Percentiles rank a stretch among this genome's conserved stretches.
Evolutionary conservation across 2,113 vertebrate genomes (phyloP).

Genomic region (Stictonetta naevosa): DNA sequence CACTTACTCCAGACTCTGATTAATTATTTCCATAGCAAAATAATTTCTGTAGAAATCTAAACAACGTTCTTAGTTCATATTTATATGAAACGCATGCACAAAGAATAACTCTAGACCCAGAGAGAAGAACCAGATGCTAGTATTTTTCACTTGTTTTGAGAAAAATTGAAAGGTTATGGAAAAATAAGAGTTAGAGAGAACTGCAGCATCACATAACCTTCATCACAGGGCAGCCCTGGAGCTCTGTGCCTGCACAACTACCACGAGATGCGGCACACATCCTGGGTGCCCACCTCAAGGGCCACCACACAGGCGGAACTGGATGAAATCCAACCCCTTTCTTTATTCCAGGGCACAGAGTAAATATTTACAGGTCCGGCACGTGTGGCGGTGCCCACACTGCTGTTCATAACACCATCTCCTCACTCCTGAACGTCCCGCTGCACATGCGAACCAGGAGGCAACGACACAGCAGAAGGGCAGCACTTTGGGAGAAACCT

Average conservation of each 20-base stretch:
- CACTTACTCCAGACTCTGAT: not conserved
- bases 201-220: not conserved
- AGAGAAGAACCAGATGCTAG: not conserved
- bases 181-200: not conserved
- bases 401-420: not conserved
- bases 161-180: not conserved
- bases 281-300: not conserved
- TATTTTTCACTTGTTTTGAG: not conserved
- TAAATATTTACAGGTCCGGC: too few species aligned
- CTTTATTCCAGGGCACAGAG: not conserved
- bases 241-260: not conserved
- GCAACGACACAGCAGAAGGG: not conserved
- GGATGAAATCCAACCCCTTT: not conserved
- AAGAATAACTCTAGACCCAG: not conserved
- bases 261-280: not conserved
- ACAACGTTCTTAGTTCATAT: not conserved
- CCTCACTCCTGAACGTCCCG: not conserved
- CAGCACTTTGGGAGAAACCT: not conserved
- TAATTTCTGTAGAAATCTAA: conserved; percentile 2
- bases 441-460: not conserved
- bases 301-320: not conserved
- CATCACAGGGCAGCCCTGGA: not conserved
- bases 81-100: not conserved
- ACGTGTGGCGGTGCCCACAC: too few species aligned
- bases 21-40: not conserved